Evolutionary conservation across 2,113 vertebrate species (phyloP).

Genomic region (Felis chaus): DNA sequence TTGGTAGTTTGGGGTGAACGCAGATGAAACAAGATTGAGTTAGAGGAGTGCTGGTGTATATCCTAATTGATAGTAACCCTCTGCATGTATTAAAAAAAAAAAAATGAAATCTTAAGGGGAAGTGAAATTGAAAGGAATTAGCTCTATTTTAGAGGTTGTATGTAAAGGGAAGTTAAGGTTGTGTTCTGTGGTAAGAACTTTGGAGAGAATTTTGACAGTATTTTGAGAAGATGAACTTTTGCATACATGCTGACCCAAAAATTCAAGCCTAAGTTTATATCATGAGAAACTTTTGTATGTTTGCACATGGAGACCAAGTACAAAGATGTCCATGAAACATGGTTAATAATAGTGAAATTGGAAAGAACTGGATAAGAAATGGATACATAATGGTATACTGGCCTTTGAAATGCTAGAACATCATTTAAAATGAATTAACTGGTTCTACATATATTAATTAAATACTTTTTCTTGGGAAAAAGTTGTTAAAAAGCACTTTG

Average conservation of each 20-base stretch:
- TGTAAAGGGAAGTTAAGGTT: background rate
- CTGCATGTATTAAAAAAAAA: background rate
- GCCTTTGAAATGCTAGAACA: constrained; percentile 3
- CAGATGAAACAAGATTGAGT: background rate
- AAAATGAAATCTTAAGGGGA: background rate
- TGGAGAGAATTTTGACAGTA: background rate
- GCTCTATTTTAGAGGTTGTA: background rate
- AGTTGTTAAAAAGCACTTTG: background rate
- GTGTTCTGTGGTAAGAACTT: background rate
- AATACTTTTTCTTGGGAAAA: constrained; percentile 13
- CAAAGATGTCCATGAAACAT: background rate
- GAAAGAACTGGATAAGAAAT: background rate
- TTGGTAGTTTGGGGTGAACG: background rate
- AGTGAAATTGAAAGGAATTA: background rate
- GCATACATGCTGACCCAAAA: background rate
- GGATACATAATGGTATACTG: background rate
- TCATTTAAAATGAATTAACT: constrained; percentile 38
- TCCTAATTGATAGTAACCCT: background rate
- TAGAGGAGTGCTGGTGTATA: background rate
- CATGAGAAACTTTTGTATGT: background rate
- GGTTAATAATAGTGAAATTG: constrained; percentile 16
- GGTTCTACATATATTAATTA: background rate
- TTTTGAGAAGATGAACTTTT: constrained; percentile 28
- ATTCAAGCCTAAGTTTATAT: background rate
- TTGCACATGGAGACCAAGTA: background rate